A percentile compares a stretch with the other conserved stretches of the same genome.
These are phyloP conservation scores for Caenorhabditis becei DNA, from an alignment of 2,888 invertebrate genomes.

Conservation along the genomic window DNA sequence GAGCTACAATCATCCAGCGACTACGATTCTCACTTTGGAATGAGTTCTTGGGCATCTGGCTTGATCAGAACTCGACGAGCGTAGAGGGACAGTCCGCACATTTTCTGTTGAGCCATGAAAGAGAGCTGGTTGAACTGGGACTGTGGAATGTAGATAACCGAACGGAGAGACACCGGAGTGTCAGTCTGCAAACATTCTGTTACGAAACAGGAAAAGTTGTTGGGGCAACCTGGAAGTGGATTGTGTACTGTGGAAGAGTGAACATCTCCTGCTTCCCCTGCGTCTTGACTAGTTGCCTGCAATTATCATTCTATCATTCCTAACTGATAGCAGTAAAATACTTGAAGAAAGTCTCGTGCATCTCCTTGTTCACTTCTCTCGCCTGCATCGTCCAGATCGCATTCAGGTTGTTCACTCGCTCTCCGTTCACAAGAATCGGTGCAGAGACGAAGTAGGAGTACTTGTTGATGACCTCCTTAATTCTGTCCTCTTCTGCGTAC, in stretches of 20 bases:
- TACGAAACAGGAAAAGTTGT: not conserved
- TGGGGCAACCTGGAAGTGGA: constrained; percentile 88
- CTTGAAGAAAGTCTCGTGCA: constrained; percentile 94
- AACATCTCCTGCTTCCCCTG: constrained; percentile 86
- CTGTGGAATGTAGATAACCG: constrained; percentile 94
- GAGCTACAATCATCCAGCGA: constrained; percentile 89
- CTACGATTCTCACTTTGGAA: constrained; percentile 66
- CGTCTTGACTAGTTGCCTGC: constrained; percentile 81
- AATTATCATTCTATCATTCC: too few relatives aligned
- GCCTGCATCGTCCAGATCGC: constrained; percentile 92
- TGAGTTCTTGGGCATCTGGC: constrained; percentile 79
- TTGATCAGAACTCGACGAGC: constrained; percentile 90
- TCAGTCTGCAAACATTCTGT: constrained; percentile 85
- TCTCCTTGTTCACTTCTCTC: constrained; percentile 89
- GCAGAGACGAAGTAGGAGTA: constrained; percentile 98
- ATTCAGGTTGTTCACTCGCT: constrained; percentile 88
- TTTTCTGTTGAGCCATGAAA: constrained; percentile 88
- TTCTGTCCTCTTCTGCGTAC: constrained; percentile 90
- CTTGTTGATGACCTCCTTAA: constrained; percentile 92
- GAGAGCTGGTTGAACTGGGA: constrained; percentile 93
- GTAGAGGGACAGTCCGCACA: constrained; percentile 92
- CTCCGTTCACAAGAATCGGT: constrained; percentile 93
- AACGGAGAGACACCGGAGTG: constrained; percentile 92
- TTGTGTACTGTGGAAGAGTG: constrained; percentile 88
- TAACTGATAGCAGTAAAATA: constrained; percentile 82